A percentile compares a stretch with the other conserved stretches of the same genome.
phyloP scores from a whole-genome alignment of 2,797 vertebrate species.

The Hozukius guyotensis region DNA sequence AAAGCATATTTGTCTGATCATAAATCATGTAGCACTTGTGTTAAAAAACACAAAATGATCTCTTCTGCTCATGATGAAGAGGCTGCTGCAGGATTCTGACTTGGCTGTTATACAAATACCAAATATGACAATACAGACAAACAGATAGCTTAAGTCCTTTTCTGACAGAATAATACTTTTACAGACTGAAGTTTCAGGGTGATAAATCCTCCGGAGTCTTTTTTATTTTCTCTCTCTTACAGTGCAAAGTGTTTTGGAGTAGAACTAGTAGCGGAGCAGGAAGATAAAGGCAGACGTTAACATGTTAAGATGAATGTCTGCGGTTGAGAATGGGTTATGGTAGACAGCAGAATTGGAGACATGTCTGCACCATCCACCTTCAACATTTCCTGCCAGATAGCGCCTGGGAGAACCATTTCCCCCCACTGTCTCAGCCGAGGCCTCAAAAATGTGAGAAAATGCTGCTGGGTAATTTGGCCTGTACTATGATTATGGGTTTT shows the following conservation, averaged over 20 bases:
- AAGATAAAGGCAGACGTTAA: slow-evolving; percentile 41
- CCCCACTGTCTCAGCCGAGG: slow-evolving; percentile 54
- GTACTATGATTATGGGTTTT: slow-evolving; percentile 76
- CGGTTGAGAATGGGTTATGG: slow-evolving; percentile 51
- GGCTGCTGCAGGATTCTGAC: slow-evolving; percentile 7
- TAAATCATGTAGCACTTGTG: not conserved
- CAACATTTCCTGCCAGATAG: slow-evolving; percentile 65
- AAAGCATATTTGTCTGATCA: not conserved
- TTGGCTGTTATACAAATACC: slow-evolving; percentile 11
- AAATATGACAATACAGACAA: slow-evolving; percentile 3
- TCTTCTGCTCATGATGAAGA: slow-evolving; percentile 15
- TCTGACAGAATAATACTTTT: slow-evolving; percentile 5
- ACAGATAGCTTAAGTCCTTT: not conserved
- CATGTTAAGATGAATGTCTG: slow-evolving; percentile 57
- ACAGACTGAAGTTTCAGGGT: slow-evolving; percentile 1
- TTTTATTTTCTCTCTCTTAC: not conserved
- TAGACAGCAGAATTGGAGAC: slow-evolving; percentile 57
- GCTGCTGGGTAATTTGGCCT: slow-evolving; percentile 77
- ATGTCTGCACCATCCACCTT: slow-evolving; percentile 73
- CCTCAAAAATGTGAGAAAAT: slow-evolving; percentile 81
- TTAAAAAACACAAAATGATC: slow-evolving; percentile 13
- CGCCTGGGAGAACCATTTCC: slow-evolving; percentile 70
- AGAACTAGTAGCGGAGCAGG: not conserved
- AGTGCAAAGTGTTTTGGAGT: not conserved
- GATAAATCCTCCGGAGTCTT: slow-evolving; percentile 14